phyloP scores from a whole-genome alignment of 2,888 invertebrate species.

The Patella ulyssiponensis region DNA sequence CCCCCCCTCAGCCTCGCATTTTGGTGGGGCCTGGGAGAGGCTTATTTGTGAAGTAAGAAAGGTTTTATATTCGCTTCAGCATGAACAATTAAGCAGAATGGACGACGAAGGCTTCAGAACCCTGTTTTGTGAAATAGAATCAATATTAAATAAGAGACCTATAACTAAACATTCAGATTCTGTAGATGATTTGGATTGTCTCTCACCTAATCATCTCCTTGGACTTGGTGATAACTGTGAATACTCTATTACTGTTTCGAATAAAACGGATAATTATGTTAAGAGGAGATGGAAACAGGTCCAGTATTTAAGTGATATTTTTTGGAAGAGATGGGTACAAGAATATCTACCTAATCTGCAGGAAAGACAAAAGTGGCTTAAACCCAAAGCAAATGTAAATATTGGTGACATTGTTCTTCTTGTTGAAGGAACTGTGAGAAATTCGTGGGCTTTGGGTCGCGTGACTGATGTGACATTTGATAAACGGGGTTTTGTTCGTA shows the following conservation, averaged over 20 bases:
- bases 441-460: conserved; percentile 17
- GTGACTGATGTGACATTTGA: conserved; percentile 3
- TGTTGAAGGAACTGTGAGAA: conserved; percentile 17
- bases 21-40: conserved; percentile 41
- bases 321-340: conserved; percentile 34
- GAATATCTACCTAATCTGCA: conserved; percentile 31
- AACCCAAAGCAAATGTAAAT: conserved; percentile 7
- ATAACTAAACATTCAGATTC: conserved; percentile 27
- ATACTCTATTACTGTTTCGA: conserved; percentile 32
- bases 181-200: conserved; percentile 25
- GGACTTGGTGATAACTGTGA: conserved; percentile 8
- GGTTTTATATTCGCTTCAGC: conserved; percentile 26
- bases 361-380: conserved; percentile 29
- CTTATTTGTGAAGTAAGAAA: conserved; percentile 32
- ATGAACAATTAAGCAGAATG: conserved; percentile 21
- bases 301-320: conserved; percentile 37
- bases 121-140: conserved; percentile 37
- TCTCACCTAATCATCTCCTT: conserved; percentile 40
- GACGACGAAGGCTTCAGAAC: conserved; percentile 36
- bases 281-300: conserved; percentile 39
- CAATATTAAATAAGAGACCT: conserved; percentile 35
- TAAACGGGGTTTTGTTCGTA: conserved; percentile 13
- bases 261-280: conserved; percentile 32
- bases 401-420: conserved; percentile 19
- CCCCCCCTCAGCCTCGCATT: conserved; percentile 35